Conservation (phyloP, 2,888 invertebrate species). For the Plagiodera versicolora region DNA sequence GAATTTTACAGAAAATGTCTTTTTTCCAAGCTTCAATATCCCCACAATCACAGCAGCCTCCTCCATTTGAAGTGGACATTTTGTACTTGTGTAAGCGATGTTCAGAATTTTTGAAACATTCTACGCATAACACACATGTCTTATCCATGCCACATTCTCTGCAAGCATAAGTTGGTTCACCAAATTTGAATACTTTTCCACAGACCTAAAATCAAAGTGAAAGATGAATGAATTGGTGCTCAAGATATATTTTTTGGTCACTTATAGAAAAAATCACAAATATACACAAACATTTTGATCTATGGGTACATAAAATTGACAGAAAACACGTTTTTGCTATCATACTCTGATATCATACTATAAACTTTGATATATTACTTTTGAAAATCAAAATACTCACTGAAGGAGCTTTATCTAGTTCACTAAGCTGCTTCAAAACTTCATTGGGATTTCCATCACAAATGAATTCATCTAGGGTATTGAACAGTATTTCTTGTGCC, state of each 20-base stretch:
- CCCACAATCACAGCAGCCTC: slow-evolving; percentile 76
- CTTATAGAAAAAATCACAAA: too few relatives aligned
- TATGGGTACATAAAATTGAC: too few relatives aligned
- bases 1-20: slow-evolving; percentile 80
- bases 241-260: too few relatives aligned
- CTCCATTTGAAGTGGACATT: slow-evolving; percentile 90
- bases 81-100: slow-evolving; percentile 90
- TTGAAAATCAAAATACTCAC: slow-evolving; percentile 18
- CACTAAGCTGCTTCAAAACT: slow-evolving; percentile 60
- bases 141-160: slow-evolving; percentile 96
- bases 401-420: slow-evolving; percentile 73
- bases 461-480: slow-evolving; percentile 79
- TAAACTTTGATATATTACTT: too few relatives aligned
- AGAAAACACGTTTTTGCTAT: too few relatives aligned
- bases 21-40: slow-evolving; percentile 54
- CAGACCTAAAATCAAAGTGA: slow-evolving; percentile 65
- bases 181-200: slow-evolving; percentile 92
- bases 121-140: slow-evolving; percentile 97
- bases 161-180: slow-evolving; percentile 97
- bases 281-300: too few relatives aligned
- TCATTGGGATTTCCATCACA: slow-evolving; percentile 61
- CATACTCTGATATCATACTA: too few relatives aligned
- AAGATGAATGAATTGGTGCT: too few relatives aligned
- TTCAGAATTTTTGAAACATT: slow-evolving; percentile 94
- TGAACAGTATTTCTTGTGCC: slow-evolving; percentile 70